Base-by-base conservation (phyloP, 1,140 invertebrate genomes). In the Protaetia brevitarsis region DNA sequence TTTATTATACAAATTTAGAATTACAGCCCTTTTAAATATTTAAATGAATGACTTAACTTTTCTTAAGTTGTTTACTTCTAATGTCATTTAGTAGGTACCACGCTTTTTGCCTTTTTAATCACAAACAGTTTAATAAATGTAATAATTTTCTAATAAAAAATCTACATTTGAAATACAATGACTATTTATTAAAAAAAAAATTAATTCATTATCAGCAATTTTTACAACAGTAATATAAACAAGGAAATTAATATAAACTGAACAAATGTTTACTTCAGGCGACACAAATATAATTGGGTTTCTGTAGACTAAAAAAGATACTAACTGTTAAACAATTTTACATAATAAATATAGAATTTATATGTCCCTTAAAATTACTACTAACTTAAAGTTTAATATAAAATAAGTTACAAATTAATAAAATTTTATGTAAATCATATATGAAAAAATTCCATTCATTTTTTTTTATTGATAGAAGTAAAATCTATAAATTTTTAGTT, bases 171-270 rank as follows among this genome's bases (percentile, higher is more conserved):
- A 8, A 51, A 51, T 51, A 23, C 26, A 23, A 51, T 51, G 21
- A 51, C 19, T 51, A 51, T 23, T 51, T 51, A 51, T 23, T 51
- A 23, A 51, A 23, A 51, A 51, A 23, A 23, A 23, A 51, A 51
- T 51, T 23, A 23, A 16, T 51, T 51, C 41, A 16, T 37, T 37
- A 51, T 51, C 41, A 23, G 41, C 10, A 51, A 19, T 51, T 51
- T 19, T n/a, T n/a, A n/a, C 41, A 51, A 51, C 41, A 8, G 41
- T 8, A 51, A 51, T 23, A 3, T 3, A 37, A 51, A 51, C 41
- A 45, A 45, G 3, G 21, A 51, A 51, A 51, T 51, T 23, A 51
- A 19, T 23, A 10, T 0, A 19, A 34, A 11, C 2, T 34, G 26
- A 23, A 51, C 26, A 51, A 45, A 23, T 19, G 26, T 6, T 19